These are phyloP conservation scores for Leucophenga maculata DNA, from an alignment of 2,888 invertebrate species.

Conservation along the genomic window DNA sequence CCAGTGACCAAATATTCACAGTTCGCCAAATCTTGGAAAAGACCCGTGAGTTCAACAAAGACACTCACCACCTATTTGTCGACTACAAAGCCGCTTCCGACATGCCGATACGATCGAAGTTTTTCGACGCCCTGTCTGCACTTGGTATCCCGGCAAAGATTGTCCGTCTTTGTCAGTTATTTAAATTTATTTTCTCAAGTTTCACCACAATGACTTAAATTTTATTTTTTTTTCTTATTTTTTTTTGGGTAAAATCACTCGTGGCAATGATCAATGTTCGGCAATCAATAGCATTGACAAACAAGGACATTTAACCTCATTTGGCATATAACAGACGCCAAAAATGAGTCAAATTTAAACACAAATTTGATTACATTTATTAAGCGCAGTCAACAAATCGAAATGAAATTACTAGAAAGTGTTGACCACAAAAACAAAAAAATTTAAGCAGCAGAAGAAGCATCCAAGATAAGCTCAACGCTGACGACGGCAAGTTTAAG, in stretches of 20 bases:
- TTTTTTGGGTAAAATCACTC: constrained; percentile 21
- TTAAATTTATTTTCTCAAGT: too few species aligned
- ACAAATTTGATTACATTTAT: constrained; percentile 19
- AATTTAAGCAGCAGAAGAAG: neutral
- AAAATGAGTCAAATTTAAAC: neutral
- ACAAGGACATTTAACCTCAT: neutral
- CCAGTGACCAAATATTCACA: too few species aligned
- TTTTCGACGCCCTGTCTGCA: too few species aligned
- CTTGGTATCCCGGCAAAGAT: too few species aligned
- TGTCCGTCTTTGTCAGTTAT: too few species aligned
- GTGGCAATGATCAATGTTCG: neutral
- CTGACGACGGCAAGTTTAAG: neutral
- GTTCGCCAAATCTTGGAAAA: too few species aligned
- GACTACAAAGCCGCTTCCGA: too few species aligned
- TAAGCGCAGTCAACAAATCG: constrained; percentile 2
- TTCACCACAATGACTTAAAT: neutral
- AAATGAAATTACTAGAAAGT: constrained; percentile 7
- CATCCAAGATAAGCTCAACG: neutral
- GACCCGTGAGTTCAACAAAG: too few species aligned
- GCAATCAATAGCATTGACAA: constrained; percentile 4
- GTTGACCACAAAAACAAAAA: constrained; percentile 1
- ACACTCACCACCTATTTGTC: too few species aligned
- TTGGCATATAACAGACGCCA: constrained; percentile 2
- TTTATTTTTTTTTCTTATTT: neutral
- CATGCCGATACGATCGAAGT: too few species aligned